Evolutionary conservation across 2,113 vertebrate genomes (phyloP), one percentile per base, ranked within the genome.

Genomic region (Siphamia tubifer): DNA sequence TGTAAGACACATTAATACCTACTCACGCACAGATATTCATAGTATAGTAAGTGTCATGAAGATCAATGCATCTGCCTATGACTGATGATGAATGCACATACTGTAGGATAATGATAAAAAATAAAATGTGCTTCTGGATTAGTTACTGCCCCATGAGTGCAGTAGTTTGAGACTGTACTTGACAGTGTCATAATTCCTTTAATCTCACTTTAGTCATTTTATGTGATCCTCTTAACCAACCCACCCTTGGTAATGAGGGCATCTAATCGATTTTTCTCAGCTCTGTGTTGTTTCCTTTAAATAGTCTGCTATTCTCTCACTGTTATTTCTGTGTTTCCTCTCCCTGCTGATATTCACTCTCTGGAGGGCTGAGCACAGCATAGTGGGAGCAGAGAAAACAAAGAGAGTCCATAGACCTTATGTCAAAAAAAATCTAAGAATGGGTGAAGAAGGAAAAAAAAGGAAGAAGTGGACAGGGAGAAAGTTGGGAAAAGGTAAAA

Each of bases 201-300:
- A 10, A 72, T 76, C 42, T 42, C 6, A 40, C 64, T 69, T 54
- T 35, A 36, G 34, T 82, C 21, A 49, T 60, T 82, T 79, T 55
- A 44, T 43, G 35, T 62, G 38, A 81, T 79, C 55, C 63, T 71
- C 60, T 80, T 66, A 58, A 79, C 34, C 45, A 60, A 21, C n/a
- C 35, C 54, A 54, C 52, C 40, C 45, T 39, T 68, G 47, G 52
- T 48, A 56, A 10, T 44, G 34, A 68, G 11, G 15, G 15, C 42
- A 45, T 79, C 42, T 58, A 69, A 89, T 83, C 55, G 75, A 47
- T 61, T 32, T 56, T 58, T 27, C 27, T 16, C 13, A 5, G 45
- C 3, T 49, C 53, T 21, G 27, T 64, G 31, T 55, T 68, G 61
- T 66, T 61, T 58, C 34, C 9, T 55, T 68, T 58, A 30, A 56